Base-by-base conservation (phyloP, 2,113 vertebrate species). In the Chiloscyllium plagiosum region DNA sequence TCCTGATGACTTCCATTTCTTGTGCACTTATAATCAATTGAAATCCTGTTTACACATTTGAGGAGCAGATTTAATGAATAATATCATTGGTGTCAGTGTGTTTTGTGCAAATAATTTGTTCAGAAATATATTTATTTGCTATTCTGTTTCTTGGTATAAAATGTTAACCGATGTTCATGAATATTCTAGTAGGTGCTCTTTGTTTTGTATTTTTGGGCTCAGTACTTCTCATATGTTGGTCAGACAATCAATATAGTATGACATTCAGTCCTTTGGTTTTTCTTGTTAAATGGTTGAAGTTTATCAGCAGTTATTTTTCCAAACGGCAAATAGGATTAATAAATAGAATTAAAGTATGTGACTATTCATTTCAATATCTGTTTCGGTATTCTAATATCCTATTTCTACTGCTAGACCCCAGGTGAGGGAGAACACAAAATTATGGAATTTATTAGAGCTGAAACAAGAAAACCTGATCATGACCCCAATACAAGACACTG, bases 401-500 rank as follows among this genome's bases (percentile, higher is more conserved):
- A 78, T 70, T 96, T 29, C 93, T 90, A 3, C 96, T n/a, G 96
- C 89, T 96, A 99, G 99, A 99, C 99, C 85, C 99, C 99, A 1
- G 99, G 99, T 72, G 99, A 99, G 97, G 99, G 99, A 96, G 99
- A 99, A 96, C 99, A 99, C 96, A 99, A 99, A 97, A 99, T 99
- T 97, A 99, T 99, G 99, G 99, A 99, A 97, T 99, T 99, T 97
- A 99, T 99, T 96, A 98, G 99, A 96, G 98, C 99, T 3, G 99
- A 99, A 97, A 99, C 98, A 96, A 96, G 97, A 93, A 98, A 98
- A 95, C 98, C 98, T 4, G 97, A 97, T 97, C 99, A 99, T 96
- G 97, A 99, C 97, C 98, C 99, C 95, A 99, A 99, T 97, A 99
- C 99, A 96, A 98, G 99, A 70, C 99, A 99, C 96, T 99, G 99